Percentiles rank a stretch among this genome's conserved stretches.
These are phyloP conservation scores for Halichoeres trimaculatus DNA, from an alignment of 2,113 vertebrate species.

Conservation along the genomic window DNA sequence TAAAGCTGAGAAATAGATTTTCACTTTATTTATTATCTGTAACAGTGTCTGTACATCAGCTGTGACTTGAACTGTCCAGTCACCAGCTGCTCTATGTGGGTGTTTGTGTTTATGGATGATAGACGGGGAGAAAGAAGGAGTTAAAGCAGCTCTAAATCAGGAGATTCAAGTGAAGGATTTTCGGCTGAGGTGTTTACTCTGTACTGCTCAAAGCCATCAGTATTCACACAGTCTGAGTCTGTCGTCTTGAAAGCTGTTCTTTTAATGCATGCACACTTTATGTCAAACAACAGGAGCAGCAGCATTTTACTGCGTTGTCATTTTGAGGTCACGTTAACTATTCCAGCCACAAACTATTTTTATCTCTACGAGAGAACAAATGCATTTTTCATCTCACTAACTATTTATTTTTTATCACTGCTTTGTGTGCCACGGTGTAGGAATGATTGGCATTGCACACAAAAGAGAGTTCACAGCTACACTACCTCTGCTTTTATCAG, in stretches of 20 bases:
- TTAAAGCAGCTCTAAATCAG: too few species aligned
- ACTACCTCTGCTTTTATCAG: slow-evolving; percentile 3
- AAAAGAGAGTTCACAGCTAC: slow-evolving; percentile 4
- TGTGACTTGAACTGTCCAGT: not conserved
- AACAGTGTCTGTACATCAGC: too few species aligned
- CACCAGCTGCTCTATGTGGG: too few species aligned
- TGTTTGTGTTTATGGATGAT: not conserved
- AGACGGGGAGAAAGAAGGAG: too few species aligned
- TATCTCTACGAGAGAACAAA: slow-evolving; percentile 30
- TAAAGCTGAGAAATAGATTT: too few species aligned
- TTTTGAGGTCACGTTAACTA: slow-evolving; percentile 49
- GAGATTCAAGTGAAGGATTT: too few species aligned
- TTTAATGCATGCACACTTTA: not conserved
- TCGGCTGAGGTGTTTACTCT: too few species aligned
- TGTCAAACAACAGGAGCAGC: slow-evolving; percentile 26
- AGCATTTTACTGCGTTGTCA: slow-evolving; percentile 33
- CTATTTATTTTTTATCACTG: slow-evolving; percentile 53
- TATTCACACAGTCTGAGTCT: not conserved
- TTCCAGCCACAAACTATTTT: slow-evolving; percentile 49
- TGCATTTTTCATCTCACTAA: slow-evolving; percentile 57
- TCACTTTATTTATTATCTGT: too few species aligned
- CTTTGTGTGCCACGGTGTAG: slow-evolving; percentile 14
- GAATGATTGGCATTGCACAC: slow-evolving; percentile 10
- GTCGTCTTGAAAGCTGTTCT: not conserved
- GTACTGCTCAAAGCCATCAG: not conserved